Conservation (phyloP, 1,140 invertebrate genomes). For the Trichonephila clavipes region DNA sequence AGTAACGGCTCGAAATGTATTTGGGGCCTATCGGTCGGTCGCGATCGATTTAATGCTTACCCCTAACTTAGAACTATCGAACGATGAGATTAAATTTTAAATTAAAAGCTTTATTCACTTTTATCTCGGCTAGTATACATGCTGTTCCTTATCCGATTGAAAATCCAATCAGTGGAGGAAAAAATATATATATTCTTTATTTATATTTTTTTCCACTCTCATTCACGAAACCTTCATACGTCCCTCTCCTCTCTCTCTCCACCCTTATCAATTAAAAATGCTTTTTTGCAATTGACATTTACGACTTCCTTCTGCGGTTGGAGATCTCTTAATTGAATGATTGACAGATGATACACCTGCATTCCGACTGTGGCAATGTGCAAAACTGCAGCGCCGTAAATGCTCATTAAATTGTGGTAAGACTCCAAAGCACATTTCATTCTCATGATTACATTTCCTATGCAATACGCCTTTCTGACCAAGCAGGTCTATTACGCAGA, state of each 20-base stretch:
- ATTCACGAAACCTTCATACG: slow-evolving; percentile 9
- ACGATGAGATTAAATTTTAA: no score
- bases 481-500: neutral
- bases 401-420: slow-evolving; percentile 18
- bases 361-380: slow-evolving; percentile 13
- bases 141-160: no score
- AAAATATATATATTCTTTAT: neutral
- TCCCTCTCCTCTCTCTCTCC: neutral
- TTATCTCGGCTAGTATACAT: no score
- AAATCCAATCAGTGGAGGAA: no score
- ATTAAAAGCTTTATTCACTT: no score
- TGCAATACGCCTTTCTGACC: neutral
- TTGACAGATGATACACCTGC: neutral
- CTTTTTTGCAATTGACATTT: slow-evolving; percentile 42
- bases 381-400: neutral
- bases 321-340: slow-evolving; percentile 10
- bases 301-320: neutral
- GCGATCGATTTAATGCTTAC: no score
- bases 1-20: no score
- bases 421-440: neutral
- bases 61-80: no score
- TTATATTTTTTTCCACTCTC: slow-evolving; percentile 13
- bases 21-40: no score
- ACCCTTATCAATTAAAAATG: slow-evolving; percentile 5
- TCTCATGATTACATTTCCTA: neutral